Conservation (phyloP, 2,888 invertebrate genomes). For the Crocallis elinguaria region DNA sequence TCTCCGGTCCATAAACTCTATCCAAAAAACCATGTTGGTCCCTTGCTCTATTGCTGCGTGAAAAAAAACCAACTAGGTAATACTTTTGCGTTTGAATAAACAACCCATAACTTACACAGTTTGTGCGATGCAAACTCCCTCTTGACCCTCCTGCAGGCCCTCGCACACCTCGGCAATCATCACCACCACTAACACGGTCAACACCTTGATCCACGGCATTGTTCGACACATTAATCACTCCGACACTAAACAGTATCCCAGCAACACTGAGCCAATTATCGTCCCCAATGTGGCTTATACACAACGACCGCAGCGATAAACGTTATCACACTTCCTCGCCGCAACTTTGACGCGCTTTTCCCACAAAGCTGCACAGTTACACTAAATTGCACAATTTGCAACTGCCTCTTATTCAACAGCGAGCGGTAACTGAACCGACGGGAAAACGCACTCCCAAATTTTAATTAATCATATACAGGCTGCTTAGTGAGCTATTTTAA, state of each 20-base stretch:
- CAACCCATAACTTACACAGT: not conserved
- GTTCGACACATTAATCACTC: slow-evolving; percentile 2
- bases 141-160: not conserved
- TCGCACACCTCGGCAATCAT: not conserved
- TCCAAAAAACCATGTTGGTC: too few relatives aligned
- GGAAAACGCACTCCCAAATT: not conserved
- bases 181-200: not conserved
- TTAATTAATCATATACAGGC: slow-evolving; percentile 1
- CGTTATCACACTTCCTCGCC: slow-evolving; percentile 18
- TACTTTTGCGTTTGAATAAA: too few relatives aligned
- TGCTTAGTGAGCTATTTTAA: not conserved
- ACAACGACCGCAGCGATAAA: slow-evolving; percentile 14
- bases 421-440: not conserved
- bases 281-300: not conserved
- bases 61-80: too few relatives aligned
- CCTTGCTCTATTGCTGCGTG: too few relatives aligned
- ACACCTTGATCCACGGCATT: not conserved
- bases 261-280: slow-evolving; percentile 7
- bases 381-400: slow-evolving; percentile 8
- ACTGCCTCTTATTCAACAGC: not conserved
- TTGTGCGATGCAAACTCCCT: slow-evolving; percentile 4
- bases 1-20: too few relatives aligned
- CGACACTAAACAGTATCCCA: slow-evolving; percentile 6
- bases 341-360: not conserved
- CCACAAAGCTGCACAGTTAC: slow-evolving; percentile 14